Evolutionary conservation across 2,113 vertebrate species (phyloP).

Genomic region (Alouatta palliata): DNA sequence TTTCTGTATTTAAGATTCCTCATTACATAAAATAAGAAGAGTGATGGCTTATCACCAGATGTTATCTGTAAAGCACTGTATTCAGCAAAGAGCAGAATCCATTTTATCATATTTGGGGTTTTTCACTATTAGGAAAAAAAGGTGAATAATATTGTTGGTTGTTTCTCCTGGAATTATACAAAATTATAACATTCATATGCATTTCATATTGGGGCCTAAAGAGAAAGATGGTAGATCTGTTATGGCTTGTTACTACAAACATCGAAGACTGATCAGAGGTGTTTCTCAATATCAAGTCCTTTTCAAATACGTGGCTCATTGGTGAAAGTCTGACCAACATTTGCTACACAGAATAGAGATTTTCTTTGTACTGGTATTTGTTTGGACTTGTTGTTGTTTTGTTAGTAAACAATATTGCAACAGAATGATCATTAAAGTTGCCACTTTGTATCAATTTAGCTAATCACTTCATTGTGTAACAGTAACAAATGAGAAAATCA

Average conservation of each 20-base stretch:
- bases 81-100: background rate
- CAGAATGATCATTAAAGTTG: background rate
- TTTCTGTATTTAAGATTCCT: constrained; percentile 6
- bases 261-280: constrained; percentile 7
- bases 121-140: background rate
- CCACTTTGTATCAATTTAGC: background rate
- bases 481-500: background rate
- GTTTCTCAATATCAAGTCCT: background rate
- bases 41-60: background rate
- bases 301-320: background rate
- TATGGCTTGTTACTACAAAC: background rate
- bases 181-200: background rate
- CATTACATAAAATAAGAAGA: background rate
- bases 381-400: constrained; percentile 49
- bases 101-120: background rate
- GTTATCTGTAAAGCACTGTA: background rate
- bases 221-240: background rate
- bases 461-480: background rate
- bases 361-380: constrained; percentile 40
- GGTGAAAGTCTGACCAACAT: background rate
- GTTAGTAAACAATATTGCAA: constrained; percentile 10
- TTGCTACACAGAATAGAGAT: background rate
- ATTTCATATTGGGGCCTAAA: background rate
- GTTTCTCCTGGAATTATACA: constrained; percentile 3
- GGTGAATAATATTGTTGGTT: background rate